Evolutionary conservation across 2,797 vertebrate species (phyloP).

Genomic region (Microctenopoma steveboyesi): DNA sequence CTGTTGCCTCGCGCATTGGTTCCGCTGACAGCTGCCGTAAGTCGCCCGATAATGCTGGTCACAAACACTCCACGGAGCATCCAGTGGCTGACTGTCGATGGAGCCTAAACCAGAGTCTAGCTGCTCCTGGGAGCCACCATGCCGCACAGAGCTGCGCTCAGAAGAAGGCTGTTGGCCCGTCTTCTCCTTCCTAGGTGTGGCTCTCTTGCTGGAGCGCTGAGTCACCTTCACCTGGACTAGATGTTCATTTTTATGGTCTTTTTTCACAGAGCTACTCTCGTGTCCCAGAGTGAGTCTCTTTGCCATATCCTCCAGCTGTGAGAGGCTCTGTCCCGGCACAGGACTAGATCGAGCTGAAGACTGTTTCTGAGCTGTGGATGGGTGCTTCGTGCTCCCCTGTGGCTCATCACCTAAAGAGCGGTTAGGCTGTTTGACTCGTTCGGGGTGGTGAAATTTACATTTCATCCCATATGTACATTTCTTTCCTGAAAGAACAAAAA

Average conservation of each 20-base stretch:
- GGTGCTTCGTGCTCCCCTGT: conserved; percentile 88
- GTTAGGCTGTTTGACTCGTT: conserved; percentile 89
- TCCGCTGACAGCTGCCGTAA: conserved; percentile 27
- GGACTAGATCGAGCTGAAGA: conserved; percentile 14
- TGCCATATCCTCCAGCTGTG: conserved; percentile 74
- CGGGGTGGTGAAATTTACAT: conserved; percentile 95
- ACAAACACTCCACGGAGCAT: conserved; percentile 32
- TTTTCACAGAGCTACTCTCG: conserved; percentile 43
- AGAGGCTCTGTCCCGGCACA: conserved; percentile 42
- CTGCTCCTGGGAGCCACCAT: conserved; percentile 61
- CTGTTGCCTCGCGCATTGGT: conserved; percentile 25
- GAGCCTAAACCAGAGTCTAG: conserved; percentile 84
- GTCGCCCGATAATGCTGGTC: conserved; percentile 44
- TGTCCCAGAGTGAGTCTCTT: conserved; percentile 69
- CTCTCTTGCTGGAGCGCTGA: conserved; percentile 55
- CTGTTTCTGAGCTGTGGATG: conserved; percentile 55
- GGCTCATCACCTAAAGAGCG: conserved; percentile 90
- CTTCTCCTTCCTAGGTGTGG: conserved; percentile 60
- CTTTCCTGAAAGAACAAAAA: conserved; percentile 82
- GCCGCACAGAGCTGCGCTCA: conserved; percentile 17
- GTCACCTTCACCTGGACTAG: conserved; percentile 44
- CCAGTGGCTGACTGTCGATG: conserved; percentile 67
- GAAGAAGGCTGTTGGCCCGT: conserved; percentile 4
- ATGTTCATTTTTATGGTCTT: conserved; percentile 56
- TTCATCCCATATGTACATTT: conserved; percentile 97